phyloP scores from a whole-genome alignment of 2,888 invertebrate species.

The Catocala sponsa region DNA sequence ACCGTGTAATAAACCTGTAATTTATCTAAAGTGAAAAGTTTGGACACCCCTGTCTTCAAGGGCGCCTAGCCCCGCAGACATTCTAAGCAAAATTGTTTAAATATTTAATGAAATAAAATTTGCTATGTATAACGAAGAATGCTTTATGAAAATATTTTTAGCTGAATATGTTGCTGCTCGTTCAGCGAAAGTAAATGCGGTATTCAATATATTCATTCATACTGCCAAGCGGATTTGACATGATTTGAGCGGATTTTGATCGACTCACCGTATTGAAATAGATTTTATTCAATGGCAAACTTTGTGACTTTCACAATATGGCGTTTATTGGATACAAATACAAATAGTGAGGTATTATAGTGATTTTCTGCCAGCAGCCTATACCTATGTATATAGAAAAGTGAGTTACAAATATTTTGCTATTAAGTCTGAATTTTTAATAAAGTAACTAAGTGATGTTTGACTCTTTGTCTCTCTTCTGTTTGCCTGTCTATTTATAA shows the following conservation, averaged over 20 bases:
- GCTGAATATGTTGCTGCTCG: slow-evolving; percentile 13
- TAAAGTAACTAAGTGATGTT: too few species aligned
- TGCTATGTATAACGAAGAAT: slow-evolving; percentile 54
- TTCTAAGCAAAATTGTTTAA: slow-evolving; percentile 53
- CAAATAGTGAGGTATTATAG: too few species aligned
- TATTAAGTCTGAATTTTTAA: too few species aligned
- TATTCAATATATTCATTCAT: slow-evolving; percentile 18
- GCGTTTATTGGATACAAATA: neutral
- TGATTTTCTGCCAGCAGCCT: too few species aligned
- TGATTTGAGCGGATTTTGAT: slow-evolving; percentile 26
- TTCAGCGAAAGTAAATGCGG: slow-evolving; percentile 21
- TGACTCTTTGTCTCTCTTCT: too few species aligned
- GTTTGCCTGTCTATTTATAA: too few species aligned
- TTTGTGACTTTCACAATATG: slow-evolving; percentile 11
- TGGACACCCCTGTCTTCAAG: slow-evolving; percentile 42
- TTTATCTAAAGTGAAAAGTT: slow-evolving; percentile 20
- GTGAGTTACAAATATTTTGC: too few species aligned
- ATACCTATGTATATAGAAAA: too few species aligned
- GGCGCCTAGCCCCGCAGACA: slow-evolving; percentile 19
- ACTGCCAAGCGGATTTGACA: slow-evolving; percentile 21
- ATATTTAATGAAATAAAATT: slow-evolving; percentile 62
- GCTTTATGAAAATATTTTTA: slow-evolving; percentile 56
- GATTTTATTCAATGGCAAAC: slow-evolving; percentile 26
- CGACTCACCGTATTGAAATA: slow-evolving; percentile 23
- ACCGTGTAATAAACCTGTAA: slow-evolving; percentile 1